phyloP scores from a whole-genome alignment of 2,113 vertebrate species.

The Cololabis saira region DNA sequence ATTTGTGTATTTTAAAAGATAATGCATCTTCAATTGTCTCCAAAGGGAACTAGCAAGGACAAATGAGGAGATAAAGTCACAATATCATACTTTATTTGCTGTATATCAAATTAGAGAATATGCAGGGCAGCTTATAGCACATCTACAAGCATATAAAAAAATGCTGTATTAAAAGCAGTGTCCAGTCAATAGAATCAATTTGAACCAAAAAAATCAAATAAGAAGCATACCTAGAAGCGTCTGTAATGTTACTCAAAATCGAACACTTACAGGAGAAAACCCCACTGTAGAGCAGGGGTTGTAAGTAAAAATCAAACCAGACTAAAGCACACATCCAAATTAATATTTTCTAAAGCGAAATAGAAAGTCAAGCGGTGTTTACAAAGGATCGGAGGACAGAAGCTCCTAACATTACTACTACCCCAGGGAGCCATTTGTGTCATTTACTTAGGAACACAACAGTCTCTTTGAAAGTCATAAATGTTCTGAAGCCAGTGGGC shows the following conservation, averaged over 20 bases:
- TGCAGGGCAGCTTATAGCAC: conserved; percentile 15
- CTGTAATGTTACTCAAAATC: neutral
- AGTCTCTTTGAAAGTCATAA: conserved; percentile 16
- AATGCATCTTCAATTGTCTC: neutral
- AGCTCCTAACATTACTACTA: conserved; percentile 19
- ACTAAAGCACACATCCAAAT: conserved; percentile 11
- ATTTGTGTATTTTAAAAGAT: too few species aligned
- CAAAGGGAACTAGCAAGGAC: conserved; percentile 14
- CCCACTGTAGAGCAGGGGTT: neutral
- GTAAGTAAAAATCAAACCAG: neutral
- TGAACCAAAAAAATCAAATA: neutral
- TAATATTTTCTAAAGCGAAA: neutral
- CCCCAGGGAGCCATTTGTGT: neutral
- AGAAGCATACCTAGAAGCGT: neutral
- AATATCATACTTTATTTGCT: conserved; percentile 60
- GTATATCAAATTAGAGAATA: conserved; percentile 18
- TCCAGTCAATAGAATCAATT: neutral
- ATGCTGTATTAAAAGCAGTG: conserved; percentile 4
- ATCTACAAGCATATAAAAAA: neutral
- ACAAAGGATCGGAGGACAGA: neutral
- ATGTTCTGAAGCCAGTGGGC: neutral
- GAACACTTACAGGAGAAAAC: conserved; percentile 1
- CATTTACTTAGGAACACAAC: conserved; percentile 10
- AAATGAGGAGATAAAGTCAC: conserved; percentile 3
- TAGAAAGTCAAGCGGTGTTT: too few species aligned